phyloP scores from a whole-genome alignment of 2,797 vertebrate species.

The Acipenser ruthenus region DNA sequence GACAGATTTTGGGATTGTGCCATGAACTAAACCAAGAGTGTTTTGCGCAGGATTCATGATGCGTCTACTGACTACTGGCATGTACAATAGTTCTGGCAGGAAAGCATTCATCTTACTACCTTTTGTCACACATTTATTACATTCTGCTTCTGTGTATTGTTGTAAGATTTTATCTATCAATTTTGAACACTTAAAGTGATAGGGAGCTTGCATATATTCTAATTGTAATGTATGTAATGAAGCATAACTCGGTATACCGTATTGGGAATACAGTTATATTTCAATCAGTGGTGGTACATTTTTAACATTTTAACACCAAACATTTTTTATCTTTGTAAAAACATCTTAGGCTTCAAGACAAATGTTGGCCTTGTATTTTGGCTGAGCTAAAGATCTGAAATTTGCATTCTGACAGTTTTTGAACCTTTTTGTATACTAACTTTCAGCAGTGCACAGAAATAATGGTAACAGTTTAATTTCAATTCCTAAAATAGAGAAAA shows the following conservation, averaged over 20 bases:
- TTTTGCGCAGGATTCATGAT: conserved; percentile 32
- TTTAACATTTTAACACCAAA: no score
- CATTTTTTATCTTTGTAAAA: no score
- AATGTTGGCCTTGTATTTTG: no score
- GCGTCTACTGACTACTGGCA: conserved; percentile 37
- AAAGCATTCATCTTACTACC: conserved; percentile 39
- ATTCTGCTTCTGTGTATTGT: conserved; percentile 31
- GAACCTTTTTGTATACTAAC: no score
- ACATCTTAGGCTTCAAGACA: no score
- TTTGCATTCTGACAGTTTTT: no score
- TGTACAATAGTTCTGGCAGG: conserved; percentile 29
- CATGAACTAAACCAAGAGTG: conserved; percentile 32
- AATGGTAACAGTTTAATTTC: no score
- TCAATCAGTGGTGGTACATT: neutral
- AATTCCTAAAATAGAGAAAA: no score
- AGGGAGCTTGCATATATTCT: conserved; percentile 25
- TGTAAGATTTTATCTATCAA: conserved; percentile 30
- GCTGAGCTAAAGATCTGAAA: no score
- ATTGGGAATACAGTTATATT: neutral
- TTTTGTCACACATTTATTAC: conserved; percentile 29
- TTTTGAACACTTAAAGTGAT: conserved; percentile 29
- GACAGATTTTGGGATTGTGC: conserved; percentile 41
- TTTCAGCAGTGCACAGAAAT: no score
- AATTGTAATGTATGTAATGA: conserved; percentile 24
- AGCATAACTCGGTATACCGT: neutral